A percentile compares a stretch with the other conserved stretches of the same genome.
These are phyloP conservation scores for Naso thynnoides DNA, from an alignment of 2,797 vertebrate genomes.

Conservation along the genomic window DNA sequence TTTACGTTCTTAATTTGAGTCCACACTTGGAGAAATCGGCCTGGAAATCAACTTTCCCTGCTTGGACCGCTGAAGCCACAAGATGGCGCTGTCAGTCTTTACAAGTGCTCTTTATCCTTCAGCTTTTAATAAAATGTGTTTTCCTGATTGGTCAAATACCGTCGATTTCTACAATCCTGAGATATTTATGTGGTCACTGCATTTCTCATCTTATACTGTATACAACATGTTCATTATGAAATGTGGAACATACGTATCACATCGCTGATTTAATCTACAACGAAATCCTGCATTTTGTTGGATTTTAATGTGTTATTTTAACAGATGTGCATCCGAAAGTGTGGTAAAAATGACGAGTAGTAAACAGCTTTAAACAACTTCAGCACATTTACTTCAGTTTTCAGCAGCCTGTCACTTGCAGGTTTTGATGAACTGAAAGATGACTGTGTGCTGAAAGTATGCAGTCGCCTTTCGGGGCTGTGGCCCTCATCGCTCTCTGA, in stretches of 20 bases:
- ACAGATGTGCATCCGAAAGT: constrained; percentile 29
- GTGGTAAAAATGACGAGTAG: constrained; percentile 40
- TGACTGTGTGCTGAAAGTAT: constrained; percentile 61
- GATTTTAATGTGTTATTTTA: background rate
- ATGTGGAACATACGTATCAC: background rate
- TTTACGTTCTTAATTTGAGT: constrained; percentile 3
- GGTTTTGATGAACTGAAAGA: constrained; percentile 48
- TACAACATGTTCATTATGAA: background rate
- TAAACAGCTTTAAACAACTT: constrained; percentile 50
- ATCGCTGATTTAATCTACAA: background rate
- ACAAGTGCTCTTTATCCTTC: background rate
- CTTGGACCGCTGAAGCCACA: constrained; percentile 32
- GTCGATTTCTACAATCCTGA: background rate
- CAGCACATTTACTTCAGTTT: constrained; percentile 40
- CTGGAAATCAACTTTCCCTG: background rate
- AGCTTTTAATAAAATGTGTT: background rate
- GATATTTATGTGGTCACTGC: background rate
- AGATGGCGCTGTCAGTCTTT: constrained; percentile 56
- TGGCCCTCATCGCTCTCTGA: constrained; percentile 54
- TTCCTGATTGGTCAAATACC: constrained; percentile 8
- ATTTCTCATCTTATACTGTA: background rate
- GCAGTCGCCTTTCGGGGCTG: constrained; percentile 56
- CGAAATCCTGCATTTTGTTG: background rate
- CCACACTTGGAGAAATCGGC: background rate
- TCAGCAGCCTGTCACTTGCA: constrained; percentile 61